These are phyloP conservation scores for Oithona nana DNA, from an alignment of 2,888 invertebrate genomes.

Conservation along the genomic window DNA sequence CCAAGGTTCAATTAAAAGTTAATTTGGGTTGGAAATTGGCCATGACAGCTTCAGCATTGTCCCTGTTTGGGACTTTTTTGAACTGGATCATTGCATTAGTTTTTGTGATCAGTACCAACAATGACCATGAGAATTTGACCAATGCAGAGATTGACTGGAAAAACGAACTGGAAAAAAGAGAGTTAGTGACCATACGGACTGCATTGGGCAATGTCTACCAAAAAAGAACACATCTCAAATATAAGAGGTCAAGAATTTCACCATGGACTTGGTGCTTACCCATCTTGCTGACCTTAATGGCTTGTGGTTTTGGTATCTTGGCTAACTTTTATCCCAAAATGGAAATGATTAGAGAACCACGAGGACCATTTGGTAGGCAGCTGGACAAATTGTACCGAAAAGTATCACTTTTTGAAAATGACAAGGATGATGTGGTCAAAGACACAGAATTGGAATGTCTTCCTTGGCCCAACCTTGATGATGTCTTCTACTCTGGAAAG, in stretches of 20 bases:
- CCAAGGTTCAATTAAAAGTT: not conserved
- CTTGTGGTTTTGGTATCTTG: conserved; percentile 16
- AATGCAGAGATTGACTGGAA: conserved; percentile 16
- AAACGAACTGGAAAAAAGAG: conserved; percentile 12
- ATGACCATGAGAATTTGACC: conserved; percentile 15
- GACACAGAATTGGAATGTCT: conserved; percentile 10
- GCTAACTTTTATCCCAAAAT: conserved; percentile 17
- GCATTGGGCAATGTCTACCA: conserved; percentile 9
- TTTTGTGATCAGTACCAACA: conserved; percentile 1
- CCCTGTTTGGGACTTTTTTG: not conserved
- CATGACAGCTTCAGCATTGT: not conserved
- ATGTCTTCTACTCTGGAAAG: not conserved
- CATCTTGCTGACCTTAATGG: conserved; percentile 10
- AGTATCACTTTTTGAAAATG: conserved; percentile 6
- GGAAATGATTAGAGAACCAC: conserved; percentile 5
- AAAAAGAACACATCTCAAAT: conserved; percentile 11
- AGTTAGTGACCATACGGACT: conserved; percentile 8
- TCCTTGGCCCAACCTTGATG: conserved; percentile 8
- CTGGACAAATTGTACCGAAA: no score
- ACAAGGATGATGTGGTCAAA: not conserved
- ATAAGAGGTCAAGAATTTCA: conserved; percentile 11
- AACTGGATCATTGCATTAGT: not conserved
- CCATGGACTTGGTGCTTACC: conserved; percentile 14
- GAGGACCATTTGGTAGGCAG: conserved; percentile 11
- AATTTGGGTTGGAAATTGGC: conserved; percentile 15